Evolutionary conservation across 2,113 vertebrate species (phyloP).

Genomic region (Myrmophylax atrothorax): DNA sequence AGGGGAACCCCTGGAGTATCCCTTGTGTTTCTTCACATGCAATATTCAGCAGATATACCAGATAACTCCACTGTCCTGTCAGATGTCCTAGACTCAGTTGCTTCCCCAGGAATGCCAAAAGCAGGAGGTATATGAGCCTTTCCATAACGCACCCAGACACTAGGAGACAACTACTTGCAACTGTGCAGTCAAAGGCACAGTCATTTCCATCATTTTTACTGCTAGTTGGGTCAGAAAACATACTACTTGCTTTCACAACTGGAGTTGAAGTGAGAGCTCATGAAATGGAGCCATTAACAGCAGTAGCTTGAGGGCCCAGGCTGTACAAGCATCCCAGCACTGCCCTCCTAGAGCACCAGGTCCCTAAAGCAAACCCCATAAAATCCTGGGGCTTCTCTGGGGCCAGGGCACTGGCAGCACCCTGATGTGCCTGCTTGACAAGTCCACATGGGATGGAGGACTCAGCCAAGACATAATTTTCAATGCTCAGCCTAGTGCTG

Average conservation of each 20-base stretch:
- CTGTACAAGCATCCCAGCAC: background rate
- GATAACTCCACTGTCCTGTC: background rate
- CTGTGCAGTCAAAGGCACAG: background rate
- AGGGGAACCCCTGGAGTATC: background rate
- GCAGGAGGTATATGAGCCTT: background rate
- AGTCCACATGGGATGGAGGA: background rate
- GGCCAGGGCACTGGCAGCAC: background rate
- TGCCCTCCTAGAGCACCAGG: background rate
- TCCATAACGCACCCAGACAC: background rate
- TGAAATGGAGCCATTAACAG: background rate
- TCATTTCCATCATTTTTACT: background rate
- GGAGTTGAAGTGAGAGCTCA: background rate
- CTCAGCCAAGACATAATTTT: rapidly evolving
- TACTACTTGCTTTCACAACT: background rate
- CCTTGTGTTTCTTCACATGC: background rate
- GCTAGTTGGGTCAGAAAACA: background rate
- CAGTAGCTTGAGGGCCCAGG: background rate
- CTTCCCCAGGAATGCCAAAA: background rate
- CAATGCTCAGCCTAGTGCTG: background rate
- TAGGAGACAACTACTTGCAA: background rate
- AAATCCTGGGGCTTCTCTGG: background rate
- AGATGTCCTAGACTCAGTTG: background rate
- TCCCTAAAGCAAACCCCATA: background rate
- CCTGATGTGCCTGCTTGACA: background rate
- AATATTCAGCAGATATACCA: background rate